phyloP scores from a whole-genome alignment of 2,113 vertebrate species.

The Mus pahari region DNA sequence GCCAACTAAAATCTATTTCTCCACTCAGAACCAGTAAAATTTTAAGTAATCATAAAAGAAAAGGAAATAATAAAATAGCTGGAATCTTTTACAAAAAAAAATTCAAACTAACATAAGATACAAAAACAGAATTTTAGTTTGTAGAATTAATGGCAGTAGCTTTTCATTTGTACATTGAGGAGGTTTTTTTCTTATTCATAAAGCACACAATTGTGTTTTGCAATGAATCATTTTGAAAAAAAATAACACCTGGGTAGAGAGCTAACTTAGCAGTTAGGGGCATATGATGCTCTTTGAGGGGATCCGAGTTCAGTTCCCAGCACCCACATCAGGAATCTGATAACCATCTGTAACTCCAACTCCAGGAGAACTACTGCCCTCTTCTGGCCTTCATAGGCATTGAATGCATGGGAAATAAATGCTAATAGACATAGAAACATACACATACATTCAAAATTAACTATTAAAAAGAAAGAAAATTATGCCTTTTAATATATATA shows the following conservation, averaged over 20 bases:
- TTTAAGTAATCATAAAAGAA: conserved; percentile 20
- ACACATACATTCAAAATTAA: neutral
- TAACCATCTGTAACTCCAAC: neutral
- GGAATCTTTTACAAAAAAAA: neutral
- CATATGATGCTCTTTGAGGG: neutral
- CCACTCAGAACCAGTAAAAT: neutral
- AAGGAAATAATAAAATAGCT: neutral
- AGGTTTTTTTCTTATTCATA: neutral
- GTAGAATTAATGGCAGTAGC: neutral
- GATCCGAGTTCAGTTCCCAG: neutral
- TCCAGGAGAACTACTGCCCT: neutral
- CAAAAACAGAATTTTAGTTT: neutral
- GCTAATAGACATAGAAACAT: neutral
- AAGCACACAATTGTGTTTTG: neutral
- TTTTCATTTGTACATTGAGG: neutral
- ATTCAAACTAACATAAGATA: neutral
- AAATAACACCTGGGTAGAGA: neutral
- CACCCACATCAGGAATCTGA: neutral
- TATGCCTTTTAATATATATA: neutral
- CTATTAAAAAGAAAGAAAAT: neutral
- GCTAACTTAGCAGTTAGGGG: neutral
- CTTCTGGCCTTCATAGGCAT: neutral
- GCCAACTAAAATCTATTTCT: conserved; percentile 24
- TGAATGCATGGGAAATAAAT: neutral
- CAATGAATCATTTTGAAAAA: neutral